A percentile compares a stretch with the other conserved stretches of the same genome.
Evolutionary conservation across 2,113 vertebrate genomes (phyloP).

Genomic region (Tragelaphus buxtoni): DNA sequence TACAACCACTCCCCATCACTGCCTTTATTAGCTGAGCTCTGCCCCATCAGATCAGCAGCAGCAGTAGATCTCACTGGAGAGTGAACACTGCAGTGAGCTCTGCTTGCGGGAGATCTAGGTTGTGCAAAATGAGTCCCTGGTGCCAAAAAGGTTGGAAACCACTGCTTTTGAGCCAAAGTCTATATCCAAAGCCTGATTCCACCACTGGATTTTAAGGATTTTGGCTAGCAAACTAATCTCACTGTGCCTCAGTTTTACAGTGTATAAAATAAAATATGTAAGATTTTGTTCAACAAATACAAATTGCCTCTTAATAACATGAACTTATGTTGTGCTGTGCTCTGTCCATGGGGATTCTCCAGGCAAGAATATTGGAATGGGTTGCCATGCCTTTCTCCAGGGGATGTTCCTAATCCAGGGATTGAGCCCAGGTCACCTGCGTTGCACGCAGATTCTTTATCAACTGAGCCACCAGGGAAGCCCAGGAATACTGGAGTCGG

Average conservation of each 20-base stretch:
- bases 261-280: background rate
- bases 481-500: background rate
- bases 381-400: background rate
- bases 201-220: background rate
- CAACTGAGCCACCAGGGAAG: background rate
- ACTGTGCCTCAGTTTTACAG: background rate
- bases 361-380: background rate
- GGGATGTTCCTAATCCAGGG: background rate
- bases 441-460: background rate
- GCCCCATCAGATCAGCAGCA: background rate
- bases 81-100: background rate
- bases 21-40: background rate
- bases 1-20: background rate
- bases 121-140: background rate
- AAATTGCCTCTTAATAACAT: background rate
- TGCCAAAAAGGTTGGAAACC: background rate
- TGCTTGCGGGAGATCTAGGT: background rate
- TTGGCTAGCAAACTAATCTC: background rate
- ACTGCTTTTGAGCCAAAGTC: background rate
- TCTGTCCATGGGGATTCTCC: background rate
- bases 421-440: background rate
- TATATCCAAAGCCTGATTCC: background rate
- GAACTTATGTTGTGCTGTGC: background rate
- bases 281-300: background rate
- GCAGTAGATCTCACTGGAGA: background rate